Base-by-base conservation (phyloP, 2,797 vertebrate genomes). In the Acipenser transmontanus region DNA sequence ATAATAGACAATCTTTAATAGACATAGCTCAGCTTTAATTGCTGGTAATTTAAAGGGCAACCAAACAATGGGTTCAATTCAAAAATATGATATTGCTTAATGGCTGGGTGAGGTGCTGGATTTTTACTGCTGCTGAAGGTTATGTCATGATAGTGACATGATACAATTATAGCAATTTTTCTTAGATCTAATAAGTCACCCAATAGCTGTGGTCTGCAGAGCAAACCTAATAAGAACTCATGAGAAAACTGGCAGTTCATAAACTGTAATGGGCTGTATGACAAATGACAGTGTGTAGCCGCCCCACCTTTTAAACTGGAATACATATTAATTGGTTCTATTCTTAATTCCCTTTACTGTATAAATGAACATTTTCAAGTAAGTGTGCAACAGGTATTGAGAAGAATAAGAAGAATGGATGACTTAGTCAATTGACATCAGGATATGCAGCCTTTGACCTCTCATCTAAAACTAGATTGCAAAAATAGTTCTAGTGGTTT, bases 11-110 rank as follows among this genome's bases (percentile, higher is more conserved):
- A 12, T 12, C 66, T 63, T 9, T 52, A 59, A 59, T 68, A 51
- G 63, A 11, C 13, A 20, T 8, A 2, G 11, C 17, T 54, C 12
- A n/a, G 20, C 61, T 63, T 12, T 63, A 50, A 68, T 47, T 5
- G 10, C 10, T 4, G 62, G 64, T 51, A 4, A 57, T 49, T 11
- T 65, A 65, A 65, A 48, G 50, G 49, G 17, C 12, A 8, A 20
- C 1, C 34, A n/a, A 61, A 69, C 49, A 65, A 14, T 69, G 48
- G 50, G 47, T 8, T 49, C 57, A 11, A 61, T 48, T 61, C 11
- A 66, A 12, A 66, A 2, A 20, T 17, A 66, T 17, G 17, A 61
- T 69, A 66, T 66, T 62, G 34, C 49, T 61, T 61, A 61, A 51
- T 61, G 57, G 54, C 13, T 54, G 66, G 66, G 5, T 11, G 54